These are phyloP conservation scores for Picus viridis DNA, from an alignment of 2,797 vertebrate genomes.

Conservation along the genomic window DNA sequence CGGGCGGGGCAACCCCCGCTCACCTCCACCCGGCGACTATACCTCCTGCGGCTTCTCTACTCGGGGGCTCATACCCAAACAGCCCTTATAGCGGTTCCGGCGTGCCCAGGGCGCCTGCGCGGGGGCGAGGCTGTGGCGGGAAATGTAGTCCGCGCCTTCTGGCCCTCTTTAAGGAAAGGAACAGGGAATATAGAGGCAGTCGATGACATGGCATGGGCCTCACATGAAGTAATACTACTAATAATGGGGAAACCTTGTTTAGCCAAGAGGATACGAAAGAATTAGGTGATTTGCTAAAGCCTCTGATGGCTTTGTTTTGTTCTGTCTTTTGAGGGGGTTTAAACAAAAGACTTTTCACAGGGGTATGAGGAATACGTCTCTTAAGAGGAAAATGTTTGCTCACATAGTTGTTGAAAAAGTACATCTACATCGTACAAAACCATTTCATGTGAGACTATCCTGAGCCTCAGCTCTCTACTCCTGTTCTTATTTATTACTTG, in stretches of 20 bases:
- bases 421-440: background rate
- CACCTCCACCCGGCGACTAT: no score
- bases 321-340: background rate
- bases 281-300: background rate
- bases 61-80: no score
- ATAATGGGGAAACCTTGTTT: constrained; percentile 42
- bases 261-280: constrained; percentile 9
- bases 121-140: no score
- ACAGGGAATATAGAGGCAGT: no score
- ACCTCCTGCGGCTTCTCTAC: no score
- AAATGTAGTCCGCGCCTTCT: no score
- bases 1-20: no score
- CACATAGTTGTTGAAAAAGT: background rate
- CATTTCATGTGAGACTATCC: background rate
- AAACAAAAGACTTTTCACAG: background rate
- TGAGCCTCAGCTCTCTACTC: background rate
- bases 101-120: no score
- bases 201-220: background rate
- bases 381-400: background rate
- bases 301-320: background rate
- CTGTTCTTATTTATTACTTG: background rate
- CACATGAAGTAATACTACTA: background rate
- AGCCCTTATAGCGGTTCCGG: no score
- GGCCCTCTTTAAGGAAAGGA: no score
- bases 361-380: background rate